Percentiles rank a stretch among this genome's conserved stretches.
phyloP scores from a whole-genome alignment of 2,888 invertebrate genomes.

The Philhelius pedissequus region DNA sequence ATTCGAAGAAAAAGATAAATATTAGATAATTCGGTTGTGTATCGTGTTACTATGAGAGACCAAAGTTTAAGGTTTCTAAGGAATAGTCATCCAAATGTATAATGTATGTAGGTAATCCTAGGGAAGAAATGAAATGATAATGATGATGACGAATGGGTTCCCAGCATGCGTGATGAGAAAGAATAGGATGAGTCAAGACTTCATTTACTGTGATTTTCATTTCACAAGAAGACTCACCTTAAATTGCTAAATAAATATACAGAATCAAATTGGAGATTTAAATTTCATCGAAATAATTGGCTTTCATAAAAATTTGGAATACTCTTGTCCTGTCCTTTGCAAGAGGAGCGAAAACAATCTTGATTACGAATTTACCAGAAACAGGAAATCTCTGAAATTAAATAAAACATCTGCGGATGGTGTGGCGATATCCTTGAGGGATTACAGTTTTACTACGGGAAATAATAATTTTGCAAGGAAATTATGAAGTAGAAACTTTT shows the following conservation, averaged over 20 bases:
- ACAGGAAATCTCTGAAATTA: background rate
- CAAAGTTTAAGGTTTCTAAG: too few species aligned
- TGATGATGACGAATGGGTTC: slow-evolving; percentile 54
- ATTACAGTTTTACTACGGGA: too few species aligned
- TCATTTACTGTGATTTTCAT: background rate
- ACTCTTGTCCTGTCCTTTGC: too few species aligned
- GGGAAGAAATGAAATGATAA: background rate
- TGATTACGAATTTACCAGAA: background rate
- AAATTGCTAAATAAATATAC: background rate
- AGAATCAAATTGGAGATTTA: background rate
- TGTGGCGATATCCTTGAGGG: background rate
- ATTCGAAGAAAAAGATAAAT: slow-evolving; percentile 65
- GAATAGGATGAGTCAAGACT: slow-evolving; percentile 9
- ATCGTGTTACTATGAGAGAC: slow-evolving; percentile 54
- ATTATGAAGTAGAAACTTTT: too few species aligned
- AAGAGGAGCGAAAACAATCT: too few species aligned
- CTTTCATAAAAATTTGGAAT: too few species aligned
- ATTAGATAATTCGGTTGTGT: slow-evolving; percentile 67
- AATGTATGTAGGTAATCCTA: background rate
- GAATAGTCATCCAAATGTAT: too few species aligned
- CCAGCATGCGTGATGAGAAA: slow-evolving; percentile 52
- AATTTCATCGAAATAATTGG: too few species aligned
- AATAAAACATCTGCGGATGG: slow-evolving; percentile 1
- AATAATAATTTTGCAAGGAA: too few species aligned
- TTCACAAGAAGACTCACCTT: background rate